Percentiles rank a stretch among this genome's conserved stretches.
Evolutionary conservation across 2,113 vertebrate genomes (phyloP).

Genomic region (Misgurnus anguillicaudatus): DNA sequence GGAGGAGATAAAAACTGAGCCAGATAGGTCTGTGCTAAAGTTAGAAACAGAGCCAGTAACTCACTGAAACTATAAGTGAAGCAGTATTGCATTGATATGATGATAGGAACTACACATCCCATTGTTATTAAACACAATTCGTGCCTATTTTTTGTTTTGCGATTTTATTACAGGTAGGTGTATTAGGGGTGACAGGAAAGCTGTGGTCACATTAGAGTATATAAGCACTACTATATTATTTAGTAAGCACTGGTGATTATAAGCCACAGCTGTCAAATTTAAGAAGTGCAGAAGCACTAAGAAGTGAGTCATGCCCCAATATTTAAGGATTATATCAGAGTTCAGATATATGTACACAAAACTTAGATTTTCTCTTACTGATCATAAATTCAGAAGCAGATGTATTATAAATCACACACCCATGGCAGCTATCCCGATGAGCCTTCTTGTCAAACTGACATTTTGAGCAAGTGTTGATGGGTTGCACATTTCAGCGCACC

Average conservation of each 20-base stretch:
- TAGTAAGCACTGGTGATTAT: no score
- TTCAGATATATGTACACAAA: background rate
- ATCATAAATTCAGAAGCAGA: slow-evolving; percentile 53
- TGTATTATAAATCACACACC: slow-evolving; percentile 52
- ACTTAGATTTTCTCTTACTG: slow-evolving; percentile 44
- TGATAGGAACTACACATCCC: no score
- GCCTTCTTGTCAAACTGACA: slow-evolving; percentile 28
- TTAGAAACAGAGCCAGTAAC: background rate
- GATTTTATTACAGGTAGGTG: no score
- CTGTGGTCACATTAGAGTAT: no score
- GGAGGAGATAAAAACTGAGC: background rate
- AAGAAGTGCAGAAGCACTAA: no score
- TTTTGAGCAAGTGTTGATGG: slow-evolving; percentile 32
- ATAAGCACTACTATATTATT: no score
- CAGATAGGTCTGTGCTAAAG: background rate
- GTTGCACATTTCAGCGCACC: slow-evolving; percentile 20
- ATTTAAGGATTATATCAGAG: background rate
- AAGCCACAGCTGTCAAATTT: no score
- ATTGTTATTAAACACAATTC: no score
- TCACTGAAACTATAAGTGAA: background rate
- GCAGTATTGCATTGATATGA: background rate
- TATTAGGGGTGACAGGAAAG: no score
- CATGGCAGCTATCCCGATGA: slow-evolving; percentile 25
- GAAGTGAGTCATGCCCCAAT: background rate
- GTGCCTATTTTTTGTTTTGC: no score